Base-by-base conservation (phyloP, 2,797 vertebrate species). In the Leptoclinus maculatus region DNA sequence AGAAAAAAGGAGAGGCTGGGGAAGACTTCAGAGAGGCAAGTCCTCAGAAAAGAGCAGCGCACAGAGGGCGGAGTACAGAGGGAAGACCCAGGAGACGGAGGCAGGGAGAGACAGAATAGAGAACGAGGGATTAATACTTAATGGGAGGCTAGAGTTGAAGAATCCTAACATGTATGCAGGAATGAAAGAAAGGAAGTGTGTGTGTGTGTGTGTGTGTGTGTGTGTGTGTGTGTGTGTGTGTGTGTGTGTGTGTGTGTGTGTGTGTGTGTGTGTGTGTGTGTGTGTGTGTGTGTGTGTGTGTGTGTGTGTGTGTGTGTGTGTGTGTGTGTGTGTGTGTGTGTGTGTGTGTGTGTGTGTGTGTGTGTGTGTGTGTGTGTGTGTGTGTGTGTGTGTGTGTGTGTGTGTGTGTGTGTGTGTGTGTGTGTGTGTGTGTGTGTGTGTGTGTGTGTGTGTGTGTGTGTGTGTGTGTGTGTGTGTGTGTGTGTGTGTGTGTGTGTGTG, bases 61-160 rank as follows among this genome's bases (percentile, higher is more conserved):
- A 83, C 73, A 47, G 78, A 78, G 87, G 82, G 82, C 0, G 72
- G 80, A 83, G 87, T 53, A 65, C 58, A 75, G 76, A 84, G 83
- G 82, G 58, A 56, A 84, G 76, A 82, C 85, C 83, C 85, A 5
- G 67, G 83, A 87, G 90, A 82, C 79, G 75, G 54, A 82, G 62
- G 67, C 72, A 71, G 69, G 1, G 49, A 80, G 43, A 74, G 74
- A 34, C 38, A 77, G 83, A 85, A 87, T 62, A 66, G 38, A 89
- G 74, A 81, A 85, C 16, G 45, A 84, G 76, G 74, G 78, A 91
- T 89, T 87, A 91, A 92, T 89, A 89, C 57, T 90, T 89, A 90
- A 92, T 91, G 72, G 64, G 69, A 70, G 74, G 80, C 74, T 65
- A 5, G 78, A 60, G 87, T 77, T 62, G 83, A 74, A 74, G 68